phyloP scores from a whole-genome alignment of 2,888 invertebrate genomes.

The Antitype chi region DNA sequence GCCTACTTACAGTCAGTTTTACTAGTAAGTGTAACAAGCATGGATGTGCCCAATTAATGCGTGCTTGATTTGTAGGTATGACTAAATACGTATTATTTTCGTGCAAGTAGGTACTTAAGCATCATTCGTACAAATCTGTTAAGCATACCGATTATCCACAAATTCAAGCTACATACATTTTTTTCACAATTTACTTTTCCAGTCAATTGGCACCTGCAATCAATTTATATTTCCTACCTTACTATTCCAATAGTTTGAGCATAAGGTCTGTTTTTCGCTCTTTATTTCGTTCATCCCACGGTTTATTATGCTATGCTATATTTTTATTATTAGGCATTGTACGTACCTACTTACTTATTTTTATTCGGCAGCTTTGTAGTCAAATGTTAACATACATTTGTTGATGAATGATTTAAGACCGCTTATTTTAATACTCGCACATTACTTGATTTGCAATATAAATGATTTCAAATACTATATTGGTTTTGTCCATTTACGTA shows the following conservation, averaged over 20 bases:
- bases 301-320: not conserved
- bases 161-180: slow-evolving; percentile 1
- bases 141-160: not conserved
- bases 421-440: not conserved
- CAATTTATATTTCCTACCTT: slow-evolving; percentile 26
- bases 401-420: not conserved
- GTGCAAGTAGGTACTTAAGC: slow-evolving; percentile 12
- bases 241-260: slow-evolving; percentile 1
- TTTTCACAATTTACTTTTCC: slow-evolving; percentile 6
- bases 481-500: not conserved
- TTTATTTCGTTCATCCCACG: not conserved
- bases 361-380: not conserved
- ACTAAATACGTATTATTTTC: slow-evolving; percentile 1
- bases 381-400: not conserved
- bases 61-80: not conserved
- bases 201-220: slow-evolving; percentile 23
- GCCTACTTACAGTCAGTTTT: slow-evolving; percentile 6
- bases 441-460: not conserved
- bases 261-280: not conserved
- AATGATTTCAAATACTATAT: not conserved
- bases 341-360: not conserved
- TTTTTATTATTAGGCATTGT: not conserved
- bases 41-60: not conserved
- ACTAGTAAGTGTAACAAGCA: not conserved
- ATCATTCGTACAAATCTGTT: slow-evolving; percentile 19